A percentile compares a stretch with the other conserved stretches of the same genome.
Conservation (phyloP, 35 echinoderm and acorn worm species). For the Eucidaris tribuloides region DNA sequence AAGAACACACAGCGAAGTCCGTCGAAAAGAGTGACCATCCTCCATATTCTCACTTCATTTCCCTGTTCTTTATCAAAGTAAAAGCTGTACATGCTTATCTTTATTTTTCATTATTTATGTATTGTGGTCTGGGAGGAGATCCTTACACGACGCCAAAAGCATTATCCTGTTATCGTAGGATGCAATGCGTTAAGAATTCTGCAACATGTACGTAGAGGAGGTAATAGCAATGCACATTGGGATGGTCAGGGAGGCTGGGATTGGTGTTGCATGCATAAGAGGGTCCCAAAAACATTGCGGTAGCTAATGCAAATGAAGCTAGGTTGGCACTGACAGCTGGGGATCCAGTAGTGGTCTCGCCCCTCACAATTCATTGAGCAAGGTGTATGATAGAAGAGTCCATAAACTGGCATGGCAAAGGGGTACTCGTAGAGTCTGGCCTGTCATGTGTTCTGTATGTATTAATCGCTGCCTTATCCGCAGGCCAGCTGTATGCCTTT, state of each 20-base stretch:
- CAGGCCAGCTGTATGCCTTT: no score
- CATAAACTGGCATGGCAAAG: neutral
- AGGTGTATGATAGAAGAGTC: neutral
- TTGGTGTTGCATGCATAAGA: neutral
- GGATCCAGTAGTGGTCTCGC: neutral
- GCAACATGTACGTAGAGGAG: neutral
- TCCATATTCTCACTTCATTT: no score
- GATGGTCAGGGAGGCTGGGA: neutral
- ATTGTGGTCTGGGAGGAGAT: neutral
- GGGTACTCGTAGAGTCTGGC: neutral
- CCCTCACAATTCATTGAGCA: neutral
- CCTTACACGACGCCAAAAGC: neutral
- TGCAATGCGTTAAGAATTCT: constrained; percentile 33
- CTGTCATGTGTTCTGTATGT: no score
- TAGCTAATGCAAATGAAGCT: no score
- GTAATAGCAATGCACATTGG: neutral
- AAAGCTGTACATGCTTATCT: no score
- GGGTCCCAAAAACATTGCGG: neutral
- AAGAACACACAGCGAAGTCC: no score
- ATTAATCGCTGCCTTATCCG: no score
- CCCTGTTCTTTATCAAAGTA: no score
- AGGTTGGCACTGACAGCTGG: neutral
- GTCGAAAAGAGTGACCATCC: no score
- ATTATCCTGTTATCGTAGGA: constrained; percentile 5
- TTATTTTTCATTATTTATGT: no score